Evolutionary conservation across 2,797 vertebrate species (phyloP), one percentile per base, ranked within the genome.

Genomic region (Myripristis murdjan): DNA sequence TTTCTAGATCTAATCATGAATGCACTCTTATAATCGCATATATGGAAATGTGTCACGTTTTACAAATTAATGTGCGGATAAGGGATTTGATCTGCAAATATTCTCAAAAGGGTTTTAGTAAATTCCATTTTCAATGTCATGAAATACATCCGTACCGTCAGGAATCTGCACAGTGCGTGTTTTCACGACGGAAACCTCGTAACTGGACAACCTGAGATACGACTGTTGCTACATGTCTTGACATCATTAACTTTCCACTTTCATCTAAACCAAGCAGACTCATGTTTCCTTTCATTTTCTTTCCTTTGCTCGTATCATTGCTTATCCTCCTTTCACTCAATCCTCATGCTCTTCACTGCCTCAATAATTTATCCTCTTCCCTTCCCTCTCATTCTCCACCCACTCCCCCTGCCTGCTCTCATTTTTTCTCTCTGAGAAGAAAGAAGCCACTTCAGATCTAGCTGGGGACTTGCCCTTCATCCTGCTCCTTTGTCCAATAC

Each of bases 401-500:
- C 24, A 16, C 5, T 8, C 31, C 33, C 31, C 8, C 8, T 33
- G 6, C 51, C 26, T 31, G 39, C 44, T 56, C 64, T 71, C 56
- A 28, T 76, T 24, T n/a, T 70, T 26, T 76, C 56, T 71, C 44
- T 69, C 62, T 54, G 68, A 60, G 41, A 75, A 59, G 33, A 86
- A 63, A 74, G 31, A 46, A 4, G 73, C 61, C 47, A 53, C 23
- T 49, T 76, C 35, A 55, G 57, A 75, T 79, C 44, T 24, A 56
- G 54, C 53, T 47, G 31, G 64, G 63, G 59, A 75, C 31, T 57
- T 37, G 18, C 11, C n/a, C 54, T n/a, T 60, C 23, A 31, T 47
- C 70, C 44, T 68, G 62, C 80, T 74, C 78, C 67, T 76, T 81
- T 35, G 70, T 20, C 41, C 6, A 8, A 61, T 65, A 66, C 70